Percentiles rank a stretch among this genome's conserved stretches.
Evolutionary conservation across 1,140 invertebrate genomes (phyloP).

Genomic region (Rhagoletis pomonella): DNA sequence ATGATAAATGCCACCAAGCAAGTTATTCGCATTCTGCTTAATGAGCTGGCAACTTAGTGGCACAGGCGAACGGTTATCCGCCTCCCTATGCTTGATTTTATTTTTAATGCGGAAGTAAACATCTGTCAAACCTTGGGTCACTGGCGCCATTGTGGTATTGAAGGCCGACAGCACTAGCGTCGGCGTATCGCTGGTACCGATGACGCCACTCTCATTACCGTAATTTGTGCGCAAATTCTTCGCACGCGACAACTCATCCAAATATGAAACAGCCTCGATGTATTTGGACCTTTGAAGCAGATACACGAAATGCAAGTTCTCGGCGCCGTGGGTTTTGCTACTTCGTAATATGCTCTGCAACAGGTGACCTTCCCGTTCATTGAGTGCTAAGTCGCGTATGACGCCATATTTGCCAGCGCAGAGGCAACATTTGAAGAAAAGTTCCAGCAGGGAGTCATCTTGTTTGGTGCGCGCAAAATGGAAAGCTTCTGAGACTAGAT

Average conservation of each 20-base stretch:
- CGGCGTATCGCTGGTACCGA: constrained; percentile 53
- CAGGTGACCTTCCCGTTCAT: constrained; percentile 63
- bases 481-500: constrained; percentile 68
- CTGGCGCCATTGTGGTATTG: constrained; percentile 67
- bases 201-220: not conserved
- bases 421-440: constrained; percentile 67
- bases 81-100: constrained; percentile 57
- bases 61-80: constrained; percentile 58
- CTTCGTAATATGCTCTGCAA: constrained; percentile 62
- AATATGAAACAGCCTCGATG: constrained; percentile 68
- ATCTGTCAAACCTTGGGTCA: constrained; percentile 64
- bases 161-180: constrained; percentile 64
- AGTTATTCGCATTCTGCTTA: constrained; percentile 62
- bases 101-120: constrained; percentile 64
- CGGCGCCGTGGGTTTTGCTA: constrained; percentile 58
- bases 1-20: constrained; percentile 65
- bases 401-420: constrained; percentile 59
- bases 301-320: constrained; percentile 67
- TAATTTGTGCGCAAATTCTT: constrained; percentile 14
- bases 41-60: constrained; percentile 68
- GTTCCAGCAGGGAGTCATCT: constrained; percentile 62
- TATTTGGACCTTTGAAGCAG: constrained; percentile 69
- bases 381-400: constrained; percentile 63
- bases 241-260: constrained; percentile 64
- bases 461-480: constrained; percentile 63